Evolutionary conservation across 2,113 vertebrate species (phyloP).

Genomic region (Tragelaphus imberbis): DNA sequence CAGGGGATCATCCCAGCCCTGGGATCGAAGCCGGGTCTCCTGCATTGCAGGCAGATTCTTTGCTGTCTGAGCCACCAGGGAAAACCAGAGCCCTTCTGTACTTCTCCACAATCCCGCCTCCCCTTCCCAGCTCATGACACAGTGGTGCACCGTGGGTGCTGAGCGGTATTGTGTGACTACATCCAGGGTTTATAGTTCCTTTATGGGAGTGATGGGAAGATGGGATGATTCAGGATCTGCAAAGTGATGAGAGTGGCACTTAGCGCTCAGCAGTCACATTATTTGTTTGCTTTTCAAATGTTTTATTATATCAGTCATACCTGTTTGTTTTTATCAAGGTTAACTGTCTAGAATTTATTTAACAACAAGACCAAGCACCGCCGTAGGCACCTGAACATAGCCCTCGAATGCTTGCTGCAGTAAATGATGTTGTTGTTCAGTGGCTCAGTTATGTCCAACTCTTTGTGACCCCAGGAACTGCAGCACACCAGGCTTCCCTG

Average conservation of each 20-base stretch:
- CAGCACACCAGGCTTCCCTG: background rate
- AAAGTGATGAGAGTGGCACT: no score
- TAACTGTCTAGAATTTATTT: background rate
- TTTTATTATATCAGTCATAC: background rate
- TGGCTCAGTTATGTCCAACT: background rate
- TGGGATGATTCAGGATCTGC: background rate
- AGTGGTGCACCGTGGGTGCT: no score
- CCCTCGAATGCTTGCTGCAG: background rate
- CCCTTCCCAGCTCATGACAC: background rate
- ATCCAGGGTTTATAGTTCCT: background rate
- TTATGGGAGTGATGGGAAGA: background rate
- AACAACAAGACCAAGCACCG: background rate
- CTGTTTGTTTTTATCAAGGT: background rate
- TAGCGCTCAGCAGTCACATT: no score
- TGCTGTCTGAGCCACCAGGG: background rate
- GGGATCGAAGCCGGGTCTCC: background rate
- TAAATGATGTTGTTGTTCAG: background rate
- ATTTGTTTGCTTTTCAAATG: background rate
- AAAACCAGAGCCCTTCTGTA: background rate
- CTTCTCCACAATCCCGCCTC: background rate
- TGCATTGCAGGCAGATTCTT: background rate
- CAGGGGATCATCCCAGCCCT: background rate
- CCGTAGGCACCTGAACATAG: background rate
- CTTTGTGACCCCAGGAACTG: background rate
- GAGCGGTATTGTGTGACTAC: accelerated